Evolutionary conservation across 2,113 vertebrate species (phyloP).

Genomic region (Andinoacara biseriatus): DNA sequence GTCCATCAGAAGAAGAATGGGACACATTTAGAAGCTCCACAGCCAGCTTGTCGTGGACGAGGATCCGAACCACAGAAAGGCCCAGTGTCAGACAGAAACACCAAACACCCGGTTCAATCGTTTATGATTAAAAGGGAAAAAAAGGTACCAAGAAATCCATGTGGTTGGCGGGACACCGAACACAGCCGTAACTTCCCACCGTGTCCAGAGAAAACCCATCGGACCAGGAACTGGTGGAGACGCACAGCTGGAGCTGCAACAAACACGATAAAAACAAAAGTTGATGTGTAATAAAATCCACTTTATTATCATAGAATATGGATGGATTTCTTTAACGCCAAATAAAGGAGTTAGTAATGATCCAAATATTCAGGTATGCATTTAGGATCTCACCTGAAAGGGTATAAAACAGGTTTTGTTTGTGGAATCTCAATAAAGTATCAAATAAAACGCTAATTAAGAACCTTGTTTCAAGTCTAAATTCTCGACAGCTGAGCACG

Average conservation of each 20-base stretch:
- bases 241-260: conserved; percentile 89
- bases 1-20: neutral
- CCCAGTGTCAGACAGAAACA: neutral
- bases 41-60: rapidly evolving
- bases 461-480: neutral
- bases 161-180: conserved; percentile 86
- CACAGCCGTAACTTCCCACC: conserved; percentile 95
- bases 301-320: neutral
- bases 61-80: neutral
- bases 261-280: neutral
- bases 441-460: neutral
- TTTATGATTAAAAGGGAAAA: neutral
- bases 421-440: neutral
- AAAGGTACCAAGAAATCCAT: conserved; percentile 90
- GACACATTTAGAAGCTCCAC: neutral
- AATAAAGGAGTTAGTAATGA: neutral
- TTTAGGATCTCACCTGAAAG: neutral
- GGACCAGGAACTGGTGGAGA: conserved; percentile 94
- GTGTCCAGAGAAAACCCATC: conserved; percentile 93
- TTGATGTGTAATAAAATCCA: neutral
- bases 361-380: neutral
- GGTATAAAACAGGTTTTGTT: neutral
- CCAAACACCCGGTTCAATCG: neutral
- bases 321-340: neutral
- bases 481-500: rapidly evolving